Base-by-base conservation (phyloP, 2,888 invertebrate genomes). In the Chrysolina americana region DNA sequence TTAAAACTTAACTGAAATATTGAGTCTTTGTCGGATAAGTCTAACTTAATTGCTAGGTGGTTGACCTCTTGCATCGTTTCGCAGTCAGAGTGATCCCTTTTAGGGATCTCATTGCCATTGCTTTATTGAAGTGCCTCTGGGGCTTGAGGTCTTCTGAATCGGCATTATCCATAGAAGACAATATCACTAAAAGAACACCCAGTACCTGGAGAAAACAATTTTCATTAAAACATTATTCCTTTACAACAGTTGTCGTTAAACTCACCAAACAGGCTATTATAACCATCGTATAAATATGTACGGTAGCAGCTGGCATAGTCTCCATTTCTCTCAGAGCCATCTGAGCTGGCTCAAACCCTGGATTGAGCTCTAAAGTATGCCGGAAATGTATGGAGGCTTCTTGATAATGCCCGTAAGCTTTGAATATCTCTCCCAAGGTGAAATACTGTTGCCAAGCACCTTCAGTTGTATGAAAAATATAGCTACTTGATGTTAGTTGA, bases 371-470 rank as follows among this genome's bases (percentile, higher is more conserved):
- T 68, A 96, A 89, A 36, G 96, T 93, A 85, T 95, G 95, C 81
- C 93, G 91, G 78, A 96, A 90, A 88, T 96, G 96, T 77, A 95
- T 91, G 50, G 94, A 92, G 50, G 96, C 96, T 88, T 96, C 96
- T 89, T 95, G 93, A 89, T 95, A 95, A 86, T 96, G 96, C 81
- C 96, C 96, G 85, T 96, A 96, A 0, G 96, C 95, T 89, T 96
- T 96, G 85, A 96, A 95, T 87, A 97, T 96, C 89, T 97, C 96
- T 8, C 96, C 96, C 70, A 97, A 91, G 8, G 96, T 96, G 87
- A 96, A 95, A 89, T 96, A 96, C 88, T 96, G 96, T 85, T 95
- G 94, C 96, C 96, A 96, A 2, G 96, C 94, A 85, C 94, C 76
- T 95, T 65, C 41, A 64, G 62, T 36, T 15, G 44, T n/a, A 23